phyloP scores from a whole-genome alignment of 2,888 invertebrate species.

The Nomada hirtipes region DNA sequence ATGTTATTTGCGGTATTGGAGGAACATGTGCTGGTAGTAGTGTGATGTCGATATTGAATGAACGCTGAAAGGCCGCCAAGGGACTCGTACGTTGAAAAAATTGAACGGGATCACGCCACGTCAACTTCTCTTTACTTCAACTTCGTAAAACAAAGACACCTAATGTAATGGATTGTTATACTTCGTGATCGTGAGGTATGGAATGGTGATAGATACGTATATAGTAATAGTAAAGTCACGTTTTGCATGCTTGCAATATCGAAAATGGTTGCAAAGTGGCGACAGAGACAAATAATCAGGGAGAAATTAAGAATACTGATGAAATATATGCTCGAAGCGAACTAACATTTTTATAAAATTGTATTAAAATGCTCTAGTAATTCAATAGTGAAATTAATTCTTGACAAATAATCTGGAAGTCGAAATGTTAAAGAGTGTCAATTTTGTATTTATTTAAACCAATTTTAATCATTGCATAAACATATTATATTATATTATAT shows the following conservation, averaged over 20 bases:
- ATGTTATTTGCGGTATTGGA: no score
- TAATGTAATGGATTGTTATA: background rate
- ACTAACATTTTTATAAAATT: no score
- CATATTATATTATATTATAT: no score
- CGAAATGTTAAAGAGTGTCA: no score
- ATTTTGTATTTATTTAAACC: no score
- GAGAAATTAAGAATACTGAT: background rate
- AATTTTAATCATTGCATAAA: no score
- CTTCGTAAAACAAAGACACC: constrained; percentile 2
- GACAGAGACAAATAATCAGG: background rate
- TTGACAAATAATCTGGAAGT: no score
- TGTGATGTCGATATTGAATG: constrained; percentile 1
- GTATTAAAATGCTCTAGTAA: no score
- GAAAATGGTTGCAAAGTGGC: background rate
- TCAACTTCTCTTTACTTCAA: background rate
- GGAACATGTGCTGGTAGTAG: no score
- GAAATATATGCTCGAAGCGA: no score
- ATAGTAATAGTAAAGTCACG: background rate
- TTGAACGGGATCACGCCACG: background rate
- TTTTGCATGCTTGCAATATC: background rate
- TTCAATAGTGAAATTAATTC: no score
- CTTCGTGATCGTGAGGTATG: background rate
- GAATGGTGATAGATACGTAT: background rate
- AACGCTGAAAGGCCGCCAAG: background rate
- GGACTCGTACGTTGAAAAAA: background rate